Evolutionary conservation across 2,888 invertebrate species (phyloP).

Genomic region (Eurois occulta): DNA sequence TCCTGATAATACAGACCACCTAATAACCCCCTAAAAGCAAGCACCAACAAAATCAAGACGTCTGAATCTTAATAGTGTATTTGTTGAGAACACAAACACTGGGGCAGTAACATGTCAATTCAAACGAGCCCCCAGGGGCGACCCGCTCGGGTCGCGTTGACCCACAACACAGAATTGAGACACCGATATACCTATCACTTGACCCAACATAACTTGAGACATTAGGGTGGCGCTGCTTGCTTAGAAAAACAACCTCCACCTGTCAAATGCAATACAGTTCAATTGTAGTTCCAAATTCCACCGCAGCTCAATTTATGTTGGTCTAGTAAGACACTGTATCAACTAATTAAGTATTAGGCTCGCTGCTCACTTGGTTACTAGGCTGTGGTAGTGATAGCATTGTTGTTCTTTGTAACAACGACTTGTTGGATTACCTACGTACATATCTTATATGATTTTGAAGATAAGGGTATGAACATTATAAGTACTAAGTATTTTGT

Average conservation of each 20-base stretch:
- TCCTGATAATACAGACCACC: background rate
- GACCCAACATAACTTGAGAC: slow-evolving; percentile 2
- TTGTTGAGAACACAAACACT: slow-evolving; percentile 38
- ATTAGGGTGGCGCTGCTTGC: slow-evolving; percentile 25
- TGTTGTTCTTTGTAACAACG: background rate
- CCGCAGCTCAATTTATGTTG: slow-evolving; percentile 1
- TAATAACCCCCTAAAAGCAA: background rate
- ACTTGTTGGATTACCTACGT: background rate
- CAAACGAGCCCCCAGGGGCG: slow-evolving; percentile 54
- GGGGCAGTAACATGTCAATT: slow-evolving; percentile 55
- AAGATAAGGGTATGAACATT: background rate
- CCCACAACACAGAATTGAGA: slow-evolving; percentile 53
- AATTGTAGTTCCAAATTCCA: background rate
- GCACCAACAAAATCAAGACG: slow-evolving; percentile 19
- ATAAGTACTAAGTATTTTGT: background rate
- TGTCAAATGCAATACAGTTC: background rate
- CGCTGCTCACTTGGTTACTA: slow-evolving; percentile 35
- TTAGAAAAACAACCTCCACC: background rate
- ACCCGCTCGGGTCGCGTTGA: slow-evolving; percentile 35
- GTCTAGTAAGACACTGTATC: slow-evolving; percentile 36
- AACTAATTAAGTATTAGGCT: slow-evolving; percentile 58
- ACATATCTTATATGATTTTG: background rate
- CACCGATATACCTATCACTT: slow-evolving; percentile 47
- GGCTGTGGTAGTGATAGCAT: slow-evolving; percentile 17
- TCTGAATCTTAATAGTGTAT: slow-evolving; percentile 34